Base-by-base conservation (phyloP, 2,113 vertebrate genomes). In the Phasianus colchicus region DNA sequence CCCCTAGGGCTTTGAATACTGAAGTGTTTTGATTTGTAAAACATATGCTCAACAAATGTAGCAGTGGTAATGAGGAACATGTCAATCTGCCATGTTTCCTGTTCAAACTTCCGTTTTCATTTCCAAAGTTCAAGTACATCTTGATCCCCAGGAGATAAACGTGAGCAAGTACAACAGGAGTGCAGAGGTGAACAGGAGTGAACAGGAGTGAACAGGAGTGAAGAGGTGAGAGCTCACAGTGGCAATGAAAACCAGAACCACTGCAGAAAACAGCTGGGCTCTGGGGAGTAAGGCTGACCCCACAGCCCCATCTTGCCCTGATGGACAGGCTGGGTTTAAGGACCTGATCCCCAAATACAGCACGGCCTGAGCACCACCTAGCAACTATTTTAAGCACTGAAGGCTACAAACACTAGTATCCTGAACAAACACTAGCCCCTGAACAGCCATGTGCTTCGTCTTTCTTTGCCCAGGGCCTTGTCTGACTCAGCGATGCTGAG, bases 81-180 rank as follows among this genome's bases (percentile, higher is more conserved):
- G 71, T 87, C 87, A 90, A 92, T 93, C 81, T 89, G 79, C 84
- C 84, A 61, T 81, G 57, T 78, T 95, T 96, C 96, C 92, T 96
- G 88, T 93, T 90, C 89, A 95, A 91, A 95, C 92, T 93, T 95
- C 93, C 79, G 17, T 70, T 88, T 92, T 90, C 15, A 47, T 96
- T 94, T 94, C 77, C 88, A 48, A 96, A 96, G 93, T 94, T 96
- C 93, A 95, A 96, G 90, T 95, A 89, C 77, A 17, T 95, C 93
- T 94, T 90, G 85, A 97, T 95, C 83, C 40, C 30, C 36, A 75
- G 0, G 21, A 90, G 94, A 95, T 78, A 95, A 91, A 92, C 10
- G 9, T 54, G 55, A 88, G 42, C 70, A 84, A 96, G 42, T 79
- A 89, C 69, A 90, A 65, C 73, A 89, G 77, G 81, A 78, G 13